Evolutionary conservation across 2,888 invertebrate genomes (phyloP), one percentile per base, ranked within the genome.

Genomic region (Enoplolaimus lenunculus): DNA sequence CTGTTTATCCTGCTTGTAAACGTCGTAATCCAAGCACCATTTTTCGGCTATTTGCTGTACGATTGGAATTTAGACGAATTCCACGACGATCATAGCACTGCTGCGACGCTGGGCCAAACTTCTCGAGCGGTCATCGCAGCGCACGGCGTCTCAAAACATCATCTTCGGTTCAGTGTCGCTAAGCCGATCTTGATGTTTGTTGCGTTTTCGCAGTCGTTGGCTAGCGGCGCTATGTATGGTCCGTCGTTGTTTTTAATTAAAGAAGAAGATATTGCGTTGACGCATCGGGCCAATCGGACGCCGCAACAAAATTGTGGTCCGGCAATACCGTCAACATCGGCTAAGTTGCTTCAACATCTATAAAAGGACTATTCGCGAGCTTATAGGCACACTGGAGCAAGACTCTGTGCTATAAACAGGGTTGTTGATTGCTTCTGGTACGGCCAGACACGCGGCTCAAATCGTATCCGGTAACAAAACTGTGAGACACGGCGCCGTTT

Each of bases 221-320:
- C 34, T 29, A 13, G 60, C 45, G 35, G 71, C n/a, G 21, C 62
- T 28, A 30, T 79, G 34, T 79, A 80, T 73, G 79, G 78, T 7
- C 73, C 77, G 16, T 75, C 75, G 21, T 74, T 79, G 13, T 76
- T 78, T 69, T 75, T 79, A 60, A 80, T 79, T 74, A 79, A 80
- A 68, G 79, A 79, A 70, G 79, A 79, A 71, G 79, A 79, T 73
- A 79, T 79, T 77, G 77, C 78, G 13, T 71, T 79, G 62, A 66
- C 67, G 30, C 67, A 66, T 66, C 30, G 67, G 7, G 67, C 67
- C n/a, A 66, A 66, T 34, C 67, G 67, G 7, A 21, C 45, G 7
- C 45, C 45, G 45, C 21, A 13, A 45, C 45, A 45, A 45, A 45
- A 45, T 45, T 13, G 45, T 21, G 45, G 45, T 45, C 45, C 45